Conservation (phyloP, 2,888 invertebrate species). For the Spodoptera picta region DNA sequence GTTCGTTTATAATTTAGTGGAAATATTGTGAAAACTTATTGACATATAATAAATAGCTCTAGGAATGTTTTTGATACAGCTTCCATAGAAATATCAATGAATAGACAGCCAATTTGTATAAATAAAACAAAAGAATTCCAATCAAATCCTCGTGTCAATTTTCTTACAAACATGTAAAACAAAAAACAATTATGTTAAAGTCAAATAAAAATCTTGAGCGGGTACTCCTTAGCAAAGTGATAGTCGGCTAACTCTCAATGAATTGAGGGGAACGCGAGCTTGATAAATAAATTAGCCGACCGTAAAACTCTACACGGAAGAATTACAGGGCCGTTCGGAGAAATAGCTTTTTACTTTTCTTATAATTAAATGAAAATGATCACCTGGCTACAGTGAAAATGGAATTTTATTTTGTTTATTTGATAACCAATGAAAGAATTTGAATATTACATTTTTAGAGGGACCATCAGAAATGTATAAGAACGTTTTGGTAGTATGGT, state of each 20-base stretch:
- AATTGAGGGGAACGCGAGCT: slow-evolving; percentile 39
- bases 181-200: slow-evolving; percentile 25
- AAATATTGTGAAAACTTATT: background rate
- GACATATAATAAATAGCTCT: background rate
- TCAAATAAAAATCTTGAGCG: slow-evolving; percentile 34
- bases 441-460: too few species aligned
- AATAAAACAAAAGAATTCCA: too few species aligned
- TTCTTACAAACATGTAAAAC: slow-evolving; percentile 6
- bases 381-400: slow-evolving; percentile 1
- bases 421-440: too few species aligned
- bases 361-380: slow-evolving; percentile 45
- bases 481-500: too few species aligned
- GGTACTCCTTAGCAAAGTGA: slow-evolving; percentile 32
- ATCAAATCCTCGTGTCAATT: too few species aligned
- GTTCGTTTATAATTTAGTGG: too few species aligned
- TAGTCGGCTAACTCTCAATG: slow-evolving; percentile 46
- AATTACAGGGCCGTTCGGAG: slow-evolving; percentile 38
- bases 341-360: slow-evolving; percentile 35
- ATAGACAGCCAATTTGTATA: too few species aligned
- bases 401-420: too few species aligned
- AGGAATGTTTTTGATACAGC: too few species aligned
- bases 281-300: slow-evolving; percentile 46
- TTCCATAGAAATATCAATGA: too few species aligned
- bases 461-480: too few species aligned
- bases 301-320: slow-evolving; percentile 48